These are phyloP conservation scores for Misgurnus mizolepis DNA, from an alignment of 2,113 vertebrate genomes.

Conservation along the genomic window DNA sequence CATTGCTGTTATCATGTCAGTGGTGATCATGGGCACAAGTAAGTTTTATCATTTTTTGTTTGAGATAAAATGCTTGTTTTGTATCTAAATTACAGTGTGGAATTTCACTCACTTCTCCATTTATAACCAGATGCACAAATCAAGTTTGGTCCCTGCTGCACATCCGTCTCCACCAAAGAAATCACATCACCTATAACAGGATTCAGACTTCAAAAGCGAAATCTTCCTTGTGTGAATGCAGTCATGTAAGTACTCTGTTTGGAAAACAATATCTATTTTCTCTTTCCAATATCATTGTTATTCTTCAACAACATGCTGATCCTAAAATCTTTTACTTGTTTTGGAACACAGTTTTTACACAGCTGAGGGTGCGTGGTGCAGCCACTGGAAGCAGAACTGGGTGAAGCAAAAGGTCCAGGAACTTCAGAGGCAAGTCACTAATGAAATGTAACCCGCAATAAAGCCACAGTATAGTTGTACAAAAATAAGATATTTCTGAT, in stretches of 20 bases:
- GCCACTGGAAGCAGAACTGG: conserved; percentile 50
- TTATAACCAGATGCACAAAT: conserved; percentile 41
- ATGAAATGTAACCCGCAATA: too few species aligned
- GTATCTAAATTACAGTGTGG: background rate
- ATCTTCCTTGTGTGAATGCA: conserved; percentile 45
- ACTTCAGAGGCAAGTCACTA: background rate
- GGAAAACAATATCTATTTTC: too few species aligned
- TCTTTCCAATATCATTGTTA: background rate
- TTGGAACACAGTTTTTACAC: conserved; percentile 49
- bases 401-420: conserved; percentile 38
- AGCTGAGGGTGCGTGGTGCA: conserved; percentile 32
- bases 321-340: conserved; percentile 1
- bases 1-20: conserved; percentile 45
- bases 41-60: background rate
- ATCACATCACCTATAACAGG: conserved; percentile 64
- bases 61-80: background rate
- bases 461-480: too few species aligned
- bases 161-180: conserved; percentile 33
- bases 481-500: too few species aligned
- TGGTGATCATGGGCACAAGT: conserved; percentile 26
- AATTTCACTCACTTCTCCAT: background rate
- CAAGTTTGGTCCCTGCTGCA: conserved; percentile 63
- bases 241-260: conserved; percentile 45
- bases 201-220: conserved; percentile 63
- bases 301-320: background rate